A percentile compares a stretch with the other conserved stretches of the same genome.
phyloP scores from a whole-genome alignment of 1,140 invertebrate species.

The Pollicipes pollicipes region DNA sequence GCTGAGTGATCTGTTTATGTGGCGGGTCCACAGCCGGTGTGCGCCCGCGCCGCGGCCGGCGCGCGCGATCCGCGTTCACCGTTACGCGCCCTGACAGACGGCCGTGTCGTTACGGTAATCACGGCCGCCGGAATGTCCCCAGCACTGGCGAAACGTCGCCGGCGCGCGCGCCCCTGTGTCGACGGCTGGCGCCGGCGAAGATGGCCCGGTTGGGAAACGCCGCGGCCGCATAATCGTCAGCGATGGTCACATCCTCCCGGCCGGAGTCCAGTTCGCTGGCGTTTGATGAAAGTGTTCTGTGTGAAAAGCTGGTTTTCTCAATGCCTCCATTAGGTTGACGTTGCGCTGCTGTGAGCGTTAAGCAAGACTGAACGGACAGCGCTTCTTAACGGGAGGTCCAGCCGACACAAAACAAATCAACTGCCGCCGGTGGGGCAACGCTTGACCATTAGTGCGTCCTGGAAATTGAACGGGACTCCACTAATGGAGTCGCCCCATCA shows the following conservation, averaged over 20 bases:
- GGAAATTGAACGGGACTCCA: neutral
- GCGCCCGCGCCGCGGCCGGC: too few relatives aligned
- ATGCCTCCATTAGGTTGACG: neutral
- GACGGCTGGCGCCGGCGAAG: too few relatives aligned
- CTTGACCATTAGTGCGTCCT: neutral
- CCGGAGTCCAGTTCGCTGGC: too few relatives aligned
- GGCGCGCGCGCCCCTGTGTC: too few relatives aligned
- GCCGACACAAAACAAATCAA: neutral
- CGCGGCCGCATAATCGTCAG: too few relatives aligned
- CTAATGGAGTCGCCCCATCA: too few relatives aligned
- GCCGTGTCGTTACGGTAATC: neutral
- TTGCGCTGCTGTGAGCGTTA: neutral
- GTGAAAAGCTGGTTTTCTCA: neutral
- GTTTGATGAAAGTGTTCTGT: neutral
- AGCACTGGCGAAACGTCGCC: neutral
- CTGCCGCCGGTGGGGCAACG: neutral
- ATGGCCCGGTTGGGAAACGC: neutral
- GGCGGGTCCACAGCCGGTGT: too few relatives aligned
- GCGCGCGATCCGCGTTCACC: neutral
- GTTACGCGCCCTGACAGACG: neutral
- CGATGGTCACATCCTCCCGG: too few relatives aligned
- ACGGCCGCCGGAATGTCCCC: neutral
- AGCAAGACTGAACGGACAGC: too few relatives aligned
- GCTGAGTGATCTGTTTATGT: too few relatives aligned
- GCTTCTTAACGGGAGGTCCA: too few relatives aligned